Base-by-base conservation (phyloP, 2,888 invertebrate species). In the Latrodectus hesperus region DNA sequence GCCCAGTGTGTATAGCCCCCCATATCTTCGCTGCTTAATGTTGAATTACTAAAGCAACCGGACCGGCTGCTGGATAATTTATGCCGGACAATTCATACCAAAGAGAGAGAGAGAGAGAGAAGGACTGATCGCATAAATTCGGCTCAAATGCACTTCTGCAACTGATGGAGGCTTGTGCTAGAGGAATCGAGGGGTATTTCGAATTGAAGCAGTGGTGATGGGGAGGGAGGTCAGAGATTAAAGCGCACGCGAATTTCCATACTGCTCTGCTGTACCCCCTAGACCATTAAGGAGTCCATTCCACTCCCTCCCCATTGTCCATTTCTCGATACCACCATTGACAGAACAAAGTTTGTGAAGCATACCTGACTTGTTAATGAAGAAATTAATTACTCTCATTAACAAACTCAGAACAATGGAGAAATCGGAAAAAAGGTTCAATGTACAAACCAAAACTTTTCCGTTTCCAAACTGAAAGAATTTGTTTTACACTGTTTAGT, bases 31-130 rank as follows among this genome's bases (percentile, higher is more conserved):
- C 74, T 14, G n/a, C 51, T 51, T 72, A 74, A 81, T 81, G 73
- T 52, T 81, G 81, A 81, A 81, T 81, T 81, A 81, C 81, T 74
- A 81, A 84, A 84, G 71, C 76, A 70, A 68, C 70, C 49, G 67
- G 76, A 51, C 78, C 79, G 75, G 80, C 80, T 86, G 85, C 52
- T 71, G 71, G 75, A 74, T 86, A 86, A 86, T 86, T 86, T 86
- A 86, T 86, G 80, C 85, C 65, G 85, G 85, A 80, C 85, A 86
- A 86, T 80, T 83, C 83, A 83, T 83, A 76, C 72, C 38, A 55
- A 9, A 65, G 71, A 49, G 70, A 26, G 14, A 65, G 71, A 49
- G 70, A 26, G 80, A 73, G 17, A 60, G 38, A 72, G 72, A 4
- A 16, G 74, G 74, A 53, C 60, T 60, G 60, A 60, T 60, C 60